These are phyloP conservation scores for Drosophila yakuba DNA, from an alignment of 1,140 invertebrate genomes.

Conservation along the genomic window DNA sequence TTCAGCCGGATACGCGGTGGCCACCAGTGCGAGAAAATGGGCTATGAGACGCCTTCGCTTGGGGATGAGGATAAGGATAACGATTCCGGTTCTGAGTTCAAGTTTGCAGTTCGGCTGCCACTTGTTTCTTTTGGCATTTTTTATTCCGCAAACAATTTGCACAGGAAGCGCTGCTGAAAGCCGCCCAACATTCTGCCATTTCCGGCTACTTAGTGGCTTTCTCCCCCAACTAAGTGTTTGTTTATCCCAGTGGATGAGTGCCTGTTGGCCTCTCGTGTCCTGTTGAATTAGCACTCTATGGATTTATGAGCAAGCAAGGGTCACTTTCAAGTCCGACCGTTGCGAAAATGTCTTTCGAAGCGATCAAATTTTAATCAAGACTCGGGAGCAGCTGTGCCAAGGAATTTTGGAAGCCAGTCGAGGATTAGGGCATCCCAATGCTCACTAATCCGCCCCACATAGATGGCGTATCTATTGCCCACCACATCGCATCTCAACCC, in stretches of 20 bases:
- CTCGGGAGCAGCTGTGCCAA: slow-evolving; percentile 13
- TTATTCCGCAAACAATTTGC: slow-evolving; percentile 58
- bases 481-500: slow-evolving; percentile 1
- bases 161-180: slow-evolving; percentile 53
- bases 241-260: slow-evolving; percentile 15
- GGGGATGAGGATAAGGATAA: slow-evolving; percentile 27
- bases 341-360: slow-evolving; percentile 29
- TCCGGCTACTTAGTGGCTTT: slow-evolving; percentile 64
- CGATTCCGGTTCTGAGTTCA: slow-evolving; percentile 37
- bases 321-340: not conserved
- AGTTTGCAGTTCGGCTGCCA: slow-evolving; percentile 52
- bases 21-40: slow-evolving; percentile 48
- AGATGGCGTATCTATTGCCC: not conserved
- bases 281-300: slow-evolving; percentile 67
- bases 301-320: slow-evolving; percentile 55
- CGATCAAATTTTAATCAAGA: slow-evolving; percentile 52
- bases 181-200: slow-evolving; percentile 57
- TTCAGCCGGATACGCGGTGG: slow-evolving; percentile 58
- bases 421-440: slow-evolving; percentile 42
- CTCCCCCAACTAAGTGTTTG: slow-evolving; percentile 3
- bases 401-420: not conserved
- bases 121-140: slow-evolving; percentile 20
- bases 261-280: slow-evolving; percentile 16
- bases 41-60: slow-evolving; percentile 15
- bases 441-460: slow-evolving; percentile 47